phyloP scores from a whole-genome alignment of 2,888 invertebrate genomes.

The Falcaria lacertinaria region DNA sequence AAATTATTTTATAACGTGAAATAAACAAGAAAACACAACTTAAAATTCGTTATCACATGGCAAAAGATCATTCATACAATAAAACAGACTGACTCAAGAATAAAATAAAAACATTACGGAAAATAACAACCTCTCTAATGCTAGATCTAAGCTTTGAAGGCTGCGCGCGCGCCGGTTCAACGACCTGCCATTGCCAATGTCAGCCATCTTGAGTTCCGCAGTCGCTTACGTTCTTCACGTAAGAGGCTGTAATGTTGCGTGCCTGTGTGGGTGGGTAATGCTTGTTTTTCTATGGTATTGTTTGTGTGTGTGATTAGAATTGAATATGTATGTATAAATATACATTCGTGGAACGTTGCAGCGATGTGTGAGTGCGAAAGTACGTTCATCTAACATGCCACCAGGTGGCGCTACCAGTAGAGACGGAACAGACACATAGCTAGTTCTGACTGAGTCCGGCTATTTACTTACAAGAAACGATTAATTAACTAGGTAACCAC shows the following conservation, averaged over 20 bases:
- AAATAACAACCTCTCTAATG: slow-evolving; percentile 76
- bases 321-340: slow-evolving; percentile 50
- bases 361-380: slow-evolving; percentile 32
- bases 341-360: slow-evolving; percentile 26
- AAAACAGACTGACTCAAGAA: slow-evolving; percentile 38
- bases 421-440: not conserved
- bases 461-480: not conserved
- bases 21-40: not conserved
- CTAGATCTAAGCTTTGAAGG: slow-evolving; percentile 77
- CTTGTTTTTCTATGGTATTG: slow-evolving; percentile 68
- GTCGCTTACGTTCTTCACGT: slow-evolving; percentile 78
- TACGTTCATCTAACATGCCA: slow-evolving; percentile 22
- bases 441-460: not conserved
- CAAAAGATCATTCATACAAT: slow-evolving; percentile 16
- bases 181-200: slow-evolving; percentile 78
- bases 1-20: no score
- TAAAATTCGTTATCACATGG: not conserved
- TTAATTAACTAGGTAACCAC: no score
- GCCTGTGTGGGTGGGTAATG: slow-evolving; percentile 68
- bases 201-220: slow-evolving; percentile 80
- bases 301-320: slow-evolving; percentile 57
- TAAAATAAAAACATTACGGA: slow-evolving; percentile 60
- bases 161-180: slow-evolving; percentile 69
- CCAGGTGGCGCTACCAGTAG: slow-evolving; percentile 33
- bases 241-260: slow-evolving; percentile 72